Base-by-base conservation (phyloP, 2,797 vertebrate species). In the Cuculus canorus region DNA sequence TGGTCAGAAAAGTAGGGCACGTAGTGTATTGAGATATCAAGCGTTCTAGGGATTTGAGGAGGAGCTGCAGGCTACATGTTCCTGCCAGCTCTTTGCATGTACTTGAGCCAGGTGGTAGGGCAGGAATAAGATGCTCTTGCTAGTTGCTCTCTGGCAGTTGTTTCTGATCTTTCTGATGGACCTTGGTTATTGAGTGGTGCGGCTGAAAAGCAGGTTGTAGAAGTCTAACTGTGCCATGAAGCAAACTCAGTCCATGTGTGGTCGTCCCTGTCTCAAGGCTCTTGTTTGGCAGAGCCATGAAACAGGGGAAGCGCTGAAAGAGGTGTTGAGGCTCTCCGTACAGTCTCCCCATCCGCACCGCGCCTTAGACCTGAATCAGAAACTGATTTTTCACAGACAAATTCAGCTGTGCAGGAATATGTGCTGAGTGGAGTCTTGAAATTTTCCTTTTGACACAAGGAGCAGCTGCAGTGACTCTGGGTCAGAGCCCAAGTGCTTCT, bases 31-130 rank as follows among this genome's bases (percentile, higher is more conserved):
- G 37, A 30, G 17, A 19, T 11, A 43, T 11, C 13, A 32, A 19
- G n/a, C 11, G 6, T 30, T 47, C 24, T 17, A 28, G 45, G 28
- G n/a, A 9, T 43, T 18, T 57, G 48, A 64, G 75, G 18, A 70
- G 30, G 8, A 73, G 27, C 45, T 78, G 70, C 8, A 33, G 71
- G 21, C 18, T n/a, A 0, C 8, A 2, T 0, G 2, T 19, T 65
- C 28, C 24, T 64, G 4, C 30, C 43, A 54, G 50, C 16, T n/a
- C 69, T 50, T 19, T 10, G 2, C 0, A 0, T 3, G 11, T 17
- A 27, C 25, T 30, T 10, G 25, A 48, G 23, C 56, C 28, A 24
- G 19, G 65, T 2, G 0, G 2, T 19, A 18, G 24, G 30, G 43
- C 30, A n/a, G n/a, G 1, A 28, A 8, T 13, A 4, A 5, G 6